These are phyloP conservation scores for Embiotoca jacksoni DNA, from an alignment of 2,113 vertebrate species.

Conservation along the genomic window DNA sequence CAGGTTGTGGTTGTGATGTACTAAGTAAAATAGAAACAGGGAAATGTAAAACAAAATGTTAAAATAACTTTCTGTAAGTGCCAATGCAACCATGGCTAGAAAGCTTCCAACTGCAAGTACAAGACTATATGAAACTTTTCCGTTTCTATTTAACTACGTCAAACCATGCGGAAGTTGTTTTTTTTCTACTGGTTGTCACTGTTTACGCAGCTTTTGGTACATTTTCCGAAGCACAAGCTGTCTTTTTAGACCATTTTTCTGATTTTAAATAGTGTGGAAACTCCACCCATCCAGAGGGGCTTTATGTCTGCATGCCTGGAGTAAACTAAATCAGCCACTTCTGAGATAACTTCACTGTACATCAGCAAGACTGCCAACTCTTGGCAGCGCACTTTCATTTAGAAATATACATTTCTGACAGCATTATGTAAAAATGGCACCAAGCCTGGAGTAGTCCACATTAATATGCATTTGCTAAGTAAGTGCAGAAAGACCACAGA, in stretches of 20 bases:
- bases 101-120: no score
- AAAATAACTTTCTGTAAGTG: no score
- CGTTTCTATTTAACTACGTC: no score
- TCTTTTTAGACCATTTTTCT: neutral
- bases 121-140: no score
- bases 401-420: constrained; percentile 7
- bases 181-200: neutral
- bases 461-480: neutral
- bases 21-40: neutral
- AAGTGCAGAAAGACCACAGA: neutral
- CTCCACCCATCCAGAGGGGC: neutral
- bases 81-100: no score
- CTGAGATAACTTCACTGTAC: neutral
- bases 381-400: constrained; percentile 12
- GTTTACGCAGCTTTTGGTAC: neutral
- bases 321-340: neutral
- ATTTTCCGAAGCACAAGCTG: neutral
- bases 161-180: no score
- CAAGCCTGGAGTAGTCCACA: constrained; percentile 3
- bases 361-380: neutral
- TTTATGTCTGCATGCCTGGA: neutral
- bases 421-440: constrained; percentile 20
- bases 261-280: neutral
- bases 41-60: no score
- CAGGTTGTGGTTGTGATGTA: neutral